Conservation (phyloP, 2,888 invertebrate genomes). For the Noctua pronuba region DNA sequence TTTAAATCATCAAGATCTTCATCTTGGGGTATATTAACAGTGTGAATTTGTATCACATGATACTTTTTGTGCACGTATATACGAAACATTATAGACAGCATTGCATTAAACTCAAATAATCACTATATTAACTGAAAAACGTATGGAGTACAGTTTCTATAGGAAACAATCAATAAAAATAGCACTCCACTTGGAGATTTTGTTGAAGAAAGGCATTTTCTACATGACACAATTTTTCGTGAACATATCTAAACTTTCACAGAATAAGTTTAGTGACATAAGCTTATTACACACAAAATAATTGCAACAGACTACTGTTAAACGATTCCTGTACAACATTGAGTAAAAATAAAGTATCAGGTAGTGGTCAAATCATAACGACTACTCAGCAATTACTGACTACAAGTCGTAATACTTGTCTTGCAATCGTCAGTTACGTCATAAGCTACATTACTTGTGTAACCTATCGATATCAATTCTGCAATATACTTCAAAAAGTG, state of each 20-base stretch:
- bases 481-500: background rate
- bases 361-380: constrained; percentile 4
- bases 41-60: background rate
- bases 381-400: constrained; percentile 26
- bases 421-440: constrained; percentile 17
- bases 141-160: no score
- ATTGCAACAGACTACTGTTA: background rate
- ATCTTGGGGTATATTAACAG: background rate
- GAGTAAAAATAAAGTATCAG: constrained; percentile 14
- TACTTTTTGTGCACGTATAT: background rate
- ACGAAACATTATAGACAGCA: background rate
- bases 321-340: background rate
- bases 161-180: background rate
- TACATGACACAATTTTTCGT: background rate
- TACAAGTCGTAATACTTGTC: background rate
- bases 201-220: background rate
- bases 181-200: background rate
- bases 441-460: constrained; percentile 11
- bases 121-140: background rate
- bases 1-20: background rate
- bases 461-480: constrained; percentile 15
- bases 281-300: background rate
- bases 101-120: background rate
- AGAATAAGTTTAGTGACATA: background rate
- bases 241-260: background rate